Percentiles rank a stretch among this genome's conserved stretches.
Evolutionary conservation across 2,797 vertebrate genomes (phyloP).

Genomic region (Pseudochaenichthys georgianus): DNA sequence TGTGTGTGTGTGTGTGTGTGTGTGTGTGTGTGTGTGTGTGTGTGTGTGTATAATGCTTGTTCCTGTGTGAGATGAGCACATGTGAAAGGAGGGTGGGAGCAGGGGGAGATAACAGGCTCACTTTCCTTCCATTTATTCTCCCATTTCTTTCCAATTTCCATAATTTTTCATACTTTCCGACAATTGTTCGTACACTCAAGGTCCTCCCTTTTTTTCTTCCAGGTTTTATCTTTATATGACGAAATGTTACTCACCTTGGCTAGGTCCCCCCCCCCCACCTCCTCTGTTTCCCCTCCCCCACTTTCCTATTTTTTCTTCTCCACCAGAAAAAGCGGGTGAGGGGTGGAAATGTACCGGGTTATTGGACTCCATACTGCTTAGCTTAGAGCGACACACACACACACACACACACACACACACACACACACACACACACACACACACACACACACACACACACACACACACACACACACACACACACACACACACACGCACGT

Average conservation of each 20-base stretch:
- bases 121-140: neutral
- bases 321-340: conserved; percentile 41
- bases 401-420: conserved; percentile 18
- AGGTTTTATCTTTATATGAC: conserved; percentile 24
- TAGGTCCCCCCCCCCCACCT: neutral
- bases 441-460: no score
- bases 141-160: no score
- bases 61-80: conserved; percentile 32
- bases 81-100: conserved; percentile 4
- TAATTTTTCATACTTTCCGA: neutral
- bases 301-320: conserved; percentile 25
- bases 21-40: no score
- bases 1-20: no score
- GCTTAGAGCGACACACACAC: conserved; percentile 28
- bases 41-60: conserved; percentile 2
- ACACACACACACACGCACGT: no score
- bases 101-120: conserved; percentile 13
- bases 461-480: no score
- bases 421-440: neutral
- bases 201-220: neutral
- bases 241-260: conserved; percentile 45
- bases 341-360: conserved; percentile 52
- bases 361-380: conserved; percentile 43
- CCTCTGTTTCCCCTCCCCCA: conserved; percentile 31
- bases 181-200: neutral